Conservation (phyloP, 1,140 invertebrate genomes). For the Drosophila mauritiana region DNA sequence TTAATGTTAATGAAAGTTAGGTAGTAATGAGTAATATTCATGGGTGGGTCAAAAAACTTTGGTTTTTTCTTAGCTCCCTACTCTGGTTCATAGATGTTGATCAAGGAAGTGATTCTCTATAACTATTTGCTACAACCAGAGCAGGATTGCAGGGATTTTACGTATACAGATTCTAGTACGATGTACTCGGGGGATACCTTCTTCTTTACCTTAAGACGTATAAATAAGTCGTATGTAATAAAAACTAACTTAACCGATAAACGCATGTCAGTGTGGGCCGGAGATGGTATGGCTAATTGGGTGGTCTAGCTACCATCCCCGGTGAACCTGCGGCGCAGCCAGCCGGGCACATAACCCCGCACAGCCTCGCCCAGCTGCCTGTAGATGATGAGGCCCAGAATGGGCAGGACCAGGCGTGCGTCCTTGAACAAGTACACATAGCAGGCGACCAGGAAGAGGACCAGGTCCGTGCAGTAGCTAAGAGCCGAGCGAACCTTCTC, state of each 20-base stretch:
- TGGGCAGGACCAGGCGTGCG: slow-evolving; percentile 90
- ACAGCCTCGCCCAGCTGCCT: slow-evolving; percentile 89
- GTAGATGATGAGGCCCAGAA: slow-evolving; percentile 90
- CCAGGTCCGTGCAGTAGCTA: slow-evolving; percentile 89
- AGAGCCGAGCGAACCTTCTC: slow-evolving; percentile 88
- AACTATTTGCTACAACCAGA: background rate
- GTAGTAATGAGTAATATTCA: background rate
- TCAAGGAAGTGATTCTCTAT: background rate
- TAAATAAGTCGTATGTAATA: slow-evolving; percentile 65
- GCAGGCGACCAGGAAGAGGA: slow-evolving; percentile 89
- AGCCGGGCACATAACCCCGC: slow-evolving; percentile 84
- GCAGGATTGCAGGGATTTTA: slow-evolving; percentile 12
- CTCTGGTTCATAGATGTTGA: background rate
- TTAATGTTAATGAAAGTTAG: background rate
- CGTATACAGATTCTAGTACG: slow-evolving; percentile 41
- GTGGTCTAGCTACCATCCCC: slow-evolving; percentile 44
- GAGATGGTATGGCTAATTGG: background rate
- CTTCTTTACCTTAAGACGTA: slow-evolving; percentile 57
- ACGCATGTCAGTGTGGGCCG: slow-evolving; percentile 51
- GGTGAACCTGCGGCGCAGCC: slow-evolving; percentile 73
- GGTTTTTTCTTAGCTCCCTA: background rate
- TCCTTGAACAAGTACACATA: slow-evolving; percentile 92
- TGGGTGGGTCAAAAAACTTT: background rate
- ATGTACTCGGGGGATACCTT: slow-evolving; percentile 19
- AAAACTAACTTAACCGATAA: slow-evolving; percentile 75